Base-by-base conservation (phyloP, 2,113 vertebrate species). In the Phalacrocorax brasilianus region DNA sequence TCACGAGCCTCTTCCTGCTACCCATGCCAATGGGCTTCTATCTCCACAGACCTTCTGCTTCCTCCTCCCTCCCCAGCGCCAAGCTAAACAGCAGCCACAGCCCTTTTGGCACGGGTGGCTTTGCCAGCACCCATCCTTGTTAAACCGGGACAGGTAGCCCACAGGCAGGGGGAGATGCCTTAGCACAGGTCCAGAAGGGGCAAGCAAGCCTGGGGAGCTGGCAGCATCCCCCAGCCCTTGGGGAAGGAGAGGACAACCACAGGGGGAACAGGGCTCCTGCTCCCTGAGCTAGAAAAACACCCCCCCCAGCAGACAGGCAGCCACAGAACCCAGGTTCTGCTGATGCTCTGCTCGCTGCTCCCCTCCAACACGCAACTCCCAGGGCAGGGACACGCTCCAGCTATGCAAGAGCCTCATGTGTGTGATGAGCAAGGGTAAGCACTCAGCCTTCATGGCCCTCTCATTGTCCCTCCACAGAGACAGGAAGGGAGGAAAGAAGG, bases 11-110 rank as follows among this genome's bases (percentile, higher is more conserved):
- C 95, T 97, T 98, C 98, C 98, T 98, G 98, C 96, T 14, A 9
- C 91, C 84, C 96, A 26, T 21, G 73, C 75, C 16, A 92, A 96
- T 89, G 87, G 21, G 32, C 79, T 95, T 98, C 96, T 97, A 98
- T 98, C 98, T 98, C 85, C 55, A 56, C 83, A 74, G 96, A 96
- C 72, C 98, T 98, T 97, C 98, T 98, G 98, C 98, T 98, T 98
- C 98, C 98, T 98, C 94, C 96, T 96, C 93, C 65, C 90, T 90
- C 30, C 33, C 44, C 55, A 81, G 77, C 5, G 97, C 98, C 98
- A 98, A 97, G 88, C 53, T 92, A 97, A 98, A 97, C 89, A 97
- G 93, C 97, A 97, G 94, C 93, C 83, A 95, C 35, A 53, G 62
- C 62, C 23, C 74, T 94, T 52, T 74, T 5, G 2, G 26, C 22